Evolutionary conservation across 2,113 vertebrate genomes (phyloP).

Genomic region (Sylvia atricapilla): DNA sequence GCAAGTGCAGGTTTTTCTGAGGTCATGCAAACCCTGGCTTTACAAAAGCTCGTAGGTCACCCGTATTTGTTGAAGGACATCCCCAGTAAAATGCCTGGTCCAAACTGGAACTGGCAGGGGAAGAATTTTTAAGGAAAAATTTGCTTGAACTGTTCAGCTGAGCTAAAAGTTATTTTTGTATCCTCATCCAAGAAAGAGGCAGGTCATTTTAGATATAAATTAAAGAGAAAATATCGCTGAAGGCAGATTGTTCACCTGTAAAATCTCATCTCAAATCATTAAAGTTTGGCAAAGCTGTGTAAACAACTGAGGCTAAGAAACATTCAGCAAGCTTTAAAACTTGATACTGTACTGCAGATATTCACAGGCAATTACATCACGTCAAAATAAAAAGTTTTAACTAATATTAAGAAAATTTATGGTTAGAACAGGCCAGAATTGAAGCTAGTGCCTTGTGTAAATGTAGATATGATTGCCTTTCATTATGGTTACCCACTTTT

Average conservation of each 20-base stretch:
- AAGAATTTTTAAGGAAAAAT: neutral
- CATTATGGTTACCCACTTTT: neutral
- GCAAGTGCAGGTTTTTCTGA: neutral
- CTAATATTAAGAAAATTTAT: neutral
- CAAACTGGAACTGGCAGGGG: neutral
- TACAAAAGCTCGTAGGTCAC: neutral
- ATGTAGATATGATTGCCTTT: neutral
- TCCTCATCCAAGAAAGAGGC: neutral
- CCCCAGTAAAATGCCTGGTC: neutral
- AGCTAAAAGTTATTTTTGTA: neutral
- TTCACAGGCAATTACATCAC: neutral
- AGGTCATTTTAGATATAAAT: neutral
- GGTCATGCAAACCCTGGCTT: neutral
- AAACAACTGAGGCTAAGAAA: neutral
- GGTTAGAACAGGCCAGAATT: neutral
- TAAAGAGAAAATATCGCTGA: neutral
- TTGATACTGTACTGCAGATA: neutral
- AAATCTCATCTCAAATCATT: constrained; percentile 54
- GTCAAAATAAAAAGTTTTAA: neutral
- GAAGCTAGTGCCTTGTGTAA: neutral
- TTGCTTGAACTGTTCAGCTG: neutral
- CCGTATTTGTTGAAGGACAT: neutral
- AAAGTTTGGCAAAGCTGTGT: constrained; percentile 23
- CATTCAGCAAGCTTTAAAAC: neutral
- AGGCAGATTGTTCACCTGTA: constrained; percentile 25